Base-by-base conservation (phyloP, 2,113 vertebrate genomes). In the Psittacus erithacus region DNA sequence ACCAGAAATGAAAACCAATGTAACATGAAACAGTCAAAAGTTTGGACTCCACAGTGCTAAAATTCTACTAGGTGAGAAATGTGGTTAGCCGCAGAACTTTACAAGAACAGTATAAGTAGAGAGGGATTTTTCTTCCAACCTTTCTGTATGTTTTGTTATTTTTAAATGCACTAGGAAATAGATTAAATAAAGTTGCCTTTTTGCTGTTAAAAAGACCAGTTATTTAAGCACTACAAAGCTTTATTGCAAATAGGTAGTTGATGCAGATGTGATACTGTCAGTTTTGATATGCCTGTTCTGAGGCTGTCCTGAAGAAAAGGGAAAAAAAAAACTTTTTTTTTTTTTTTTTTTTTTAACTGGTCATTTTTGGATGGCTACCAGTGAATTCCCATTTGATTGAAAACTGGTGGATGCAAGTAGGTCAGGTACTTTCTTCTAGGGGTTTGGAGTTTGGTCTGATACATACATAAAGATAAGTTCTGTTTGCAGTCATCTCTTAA, bases 11-110 rank as follows among this genome's bases (percentile, higher is more conserved):
- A 97, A 96, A 96, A 93, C 70, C 43, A 90, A 57, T 52, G 41
- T 92, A 67, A 79, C 85, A 0, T 95, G 80, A 95, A 81, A 84
- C 13, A 10, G 47, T 73, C 73, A 91, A 74, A 82, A 77, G 38
- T 74, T 95, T 91, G 81, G 82, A 81, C 82, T 95, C 62, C 60
- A 46, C 73, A 77, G 77, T 91, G 46, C 62, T 96, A 76, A 75
- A 96, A 93, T 94, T 82, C 81, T 67, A 59, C 31, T 93, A 82
- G 93, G 88, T 97, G 96, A 96, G 96, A 96, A 91, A 49, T 3
- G 25, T 57, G 90, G 82, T 86, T 70, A 92, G 49, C 69, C 73
- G 50, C 28, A 2, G 82, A 84, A 46, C 65, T 25, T 55, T 84
- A 29, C 11, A 28, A 27, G 9, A 9, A 38, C 52, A 73, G 46